Base-by-base conservation (phyloP, 2,797 vertebrate species). In the Danio tinwini region DNA sequence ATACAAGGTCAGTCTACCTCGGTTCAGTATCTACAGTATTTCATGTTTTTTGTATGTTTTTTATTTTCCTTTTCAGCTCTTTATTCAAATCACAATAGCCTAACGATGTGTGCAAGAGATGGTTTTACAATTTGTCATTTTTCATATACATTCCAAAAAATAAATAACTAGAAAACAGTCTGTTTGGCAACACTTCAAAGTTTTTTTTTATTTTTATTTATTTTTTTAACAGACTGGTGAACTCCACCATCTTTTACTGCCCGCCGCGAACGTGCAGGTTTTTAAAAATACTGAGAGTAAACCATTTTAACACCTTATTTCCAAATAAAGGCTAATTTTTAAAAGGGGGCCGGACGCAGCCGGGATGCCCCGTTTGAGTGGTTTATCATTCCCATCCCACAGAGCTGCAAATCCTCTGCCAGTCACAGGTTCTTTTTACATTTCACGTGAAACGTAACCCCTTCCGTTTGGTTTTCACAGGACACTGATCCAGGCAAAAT, bases 1-100 rank as follows among this genome's bases (percentile, higher is more conserved):
- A 95, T 94, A 96, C 95, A 96, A 96, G 95, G 94, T 96, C 94
- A 96, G 92, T 93, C 95, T 96, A 97, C 96, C 96, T 96, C 96
- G 95, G 94, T 95, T 95, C 94, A 95, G 94, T 96, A 96, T 97
- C 95, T 97, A 97, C 95, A 97, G 94, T 94, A 95, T 87, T 82
- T 87, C 82, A 83, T 82, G 71, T 72, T 81, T 81, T 82, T 29
- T 82, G 80, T 81, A n/a, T n/a, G n/a, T n/a, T 76, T 73, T 10
- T 53, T 42, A 45, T 64, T 82, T 88, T 80, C 70, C 83, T 82
- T 89, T 85, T 81, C 80, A 67, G 79, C 83, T 81, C 84, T 78
- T 83, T 82, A 84, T 81, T 70, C 29, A 29, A 50, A 94, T 90
- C 90, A 89, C 94, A 86, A 94, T 92, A 95, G 93, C 93, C 93